A percentile compares a stretch with the other conserved stretches of the same genome.
These are phyloP conservation scores for Hoplias malabaricus DNA, from an alignment of 2,113 vertebrate genomes.

Conservation along the genomic window DNA sequence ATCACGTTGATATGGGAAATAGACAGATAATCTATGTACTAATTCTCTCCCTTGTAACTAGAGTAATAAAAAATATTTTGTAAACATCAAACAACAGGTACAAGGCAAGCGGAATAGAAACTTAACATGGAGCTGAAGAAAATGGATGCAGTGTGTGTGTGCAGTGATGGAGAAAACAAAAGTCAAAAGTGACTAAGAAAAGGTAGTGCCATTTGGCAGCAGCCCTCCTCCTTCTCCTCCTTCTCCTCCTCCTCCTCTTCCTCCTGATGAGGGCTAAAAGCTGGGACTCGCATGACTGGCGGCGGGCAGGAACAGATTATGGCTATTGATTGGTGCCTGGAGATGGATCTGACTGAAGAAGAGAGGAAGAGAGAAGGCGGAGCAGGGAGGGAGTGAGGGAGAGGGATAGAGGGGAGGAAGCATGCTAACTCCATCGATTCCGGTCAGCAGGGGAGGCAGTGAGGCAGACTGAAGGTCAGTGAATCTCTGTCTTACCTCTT, in stretches of 20 bases:
- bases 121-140: background rate
- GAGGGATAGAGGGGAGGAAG: conserved; percentile 61
- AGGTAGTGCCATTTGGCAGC: conserved; percentile 22
- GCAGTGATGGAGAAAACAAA: background rate
- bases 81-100: background rate
- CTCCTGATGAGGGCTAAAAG: conserved; percentile 78
- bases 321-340: conserved; percentile 88
- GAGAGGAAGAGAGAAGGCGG: conserved; percentile 58
- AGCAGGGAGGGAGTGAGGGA: conserved; percentile 68
- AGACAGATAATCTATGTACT: too few species aligned
- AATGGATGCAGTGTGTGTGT: background rate
- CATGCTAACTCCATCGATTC: conserved; percentile 80
- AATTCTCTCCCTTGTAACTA: background rate
- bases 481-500: conserved; percentile 72
- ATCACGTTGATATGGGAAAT: too few species aligned
- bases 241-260: too few species aligned
- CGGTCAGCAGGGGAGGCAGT: conserved; percentile 67
- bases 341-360: conserved; percentile 76
- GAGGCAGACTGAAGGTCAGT: conserved; percentile 80
- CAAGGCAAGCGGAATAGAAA: too few species aligned
- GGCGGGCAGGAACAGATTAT: conserved; percentile 91
- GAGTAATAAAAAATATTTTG: background rate
- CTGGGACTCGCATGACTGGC: conserved; percentile 86
- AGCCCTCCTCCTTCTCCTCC: conserved; percentile 13
- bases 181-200: conserved; percentile 1